A percentile compares a stretch with the other conserved stretches of the same genome.
phyloP scores from a whole-genome alignment of 2,888 invertebrate species.

The Sminthurinus aureus region DNA sequence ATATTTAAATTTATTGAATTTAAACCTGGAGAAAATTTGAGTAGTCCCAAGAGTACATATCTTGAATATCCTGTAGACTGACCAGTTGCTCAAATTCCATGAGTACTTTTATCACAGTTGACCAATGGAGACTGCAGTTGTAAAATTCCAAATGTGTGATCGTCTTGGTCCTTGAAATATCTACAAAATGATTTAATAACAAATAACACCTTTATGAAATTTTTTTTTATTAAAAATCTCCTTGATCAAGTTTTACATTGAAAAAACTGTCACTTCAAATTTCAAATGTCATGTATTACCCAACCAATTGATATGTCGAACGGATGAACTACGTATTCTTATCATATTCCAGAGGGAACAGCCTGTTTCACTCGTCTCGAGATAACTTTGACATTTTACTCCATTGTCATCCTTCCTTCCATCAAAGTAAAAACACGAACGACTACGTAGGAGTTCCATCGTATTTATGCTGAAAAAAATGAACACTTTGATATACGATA shows the following conservation, averaged over 20 bases:
- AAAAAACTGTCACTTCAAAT: no score
- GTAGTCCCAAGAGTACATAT: slow-evolving; percentile 56
- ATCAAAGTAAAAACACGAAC: slow-evolving; percentile 55
- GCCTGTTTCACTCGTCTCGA: slow-evolving; percentile 46
- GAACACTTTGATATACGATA: no score
- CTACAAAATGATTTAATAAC: slow-evolving; percentile 1
- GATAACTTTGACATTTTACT: slow-evolving; percentile 44
- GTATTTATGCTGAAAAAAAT: not conserved
- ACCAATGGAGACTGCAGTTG: slow-evolving; percentile 57
- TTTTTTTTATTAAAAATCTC: no score
- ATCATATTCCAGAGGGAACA: slow-evolving; percentile 52
- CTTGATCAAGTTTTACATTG: no score
- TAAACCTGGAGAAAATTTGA: slow-evolving; percentile 48
- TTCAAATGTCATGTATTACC: not conserved
- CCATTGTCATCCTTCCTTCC: slow-evolving; percentile 55
- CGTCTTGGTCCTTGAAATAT: slow-evolving; percentile 40
- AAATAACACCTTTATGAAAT: no score
- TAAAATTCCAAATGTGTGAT: slow-evolving; percentile 56
- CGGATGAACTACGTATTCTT: slow-evolving; percentile 32
- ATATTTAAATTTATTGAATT: no score
- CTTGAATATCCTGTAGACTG: slow-evolving; percentile 52
- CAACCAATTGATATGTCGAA: slow-evolving; percentile 53
- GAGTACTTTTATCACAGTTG: slow-evolving; percentile 51
- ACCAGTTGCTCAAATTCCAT: slow-evolving; percentile 51
- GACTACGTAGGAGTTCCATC: slow-evolving; percentile 44